Evolutionary conservation across 2,797 vertebrate species (phyloP).

Genomic region (Gallirallus australis): DNA sequence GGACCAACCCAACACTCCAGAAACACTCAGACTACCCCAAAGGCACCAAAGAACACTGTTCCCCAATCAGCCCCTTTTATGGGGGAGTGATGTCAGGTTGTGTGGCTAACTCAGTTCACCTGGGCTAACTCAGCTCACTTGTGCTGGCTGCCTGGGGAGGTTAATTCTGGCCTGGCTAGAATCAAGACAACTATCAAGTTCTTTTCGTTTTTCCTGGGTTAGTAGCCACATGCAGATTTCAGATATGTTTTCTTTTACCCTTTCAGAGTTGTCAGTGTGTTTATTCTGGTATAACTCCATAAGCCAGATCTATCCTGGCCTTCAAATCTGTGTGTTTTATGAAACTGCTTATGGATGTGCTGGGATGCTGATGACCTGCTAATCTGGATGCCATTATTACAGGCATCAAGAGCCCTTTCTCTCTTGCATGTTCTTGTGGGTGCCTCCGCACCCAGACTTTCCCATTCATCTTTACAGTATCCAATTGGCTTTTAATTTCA

Average conservation of each 20-base stretch:
- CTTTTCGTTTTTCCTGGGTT: accelerated
- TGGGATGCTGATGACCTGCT: neutral
- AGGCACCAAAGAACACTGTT: too few species aligned
- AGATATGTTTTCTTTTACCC: neutral
- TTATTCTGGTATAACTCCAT: too few species aligned
- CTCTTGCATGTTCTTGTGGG: neutral
- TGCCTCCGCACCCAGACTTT: neutral
- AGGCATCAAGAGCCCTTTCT: neutral
- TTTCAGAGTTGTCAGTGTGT: neutral
- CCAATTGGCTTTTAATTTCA: neutral
- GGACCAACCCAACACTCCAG: too few species aligned
- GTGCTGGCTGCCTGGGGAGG: too few species aligned
- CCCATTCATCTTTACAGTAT: neutral
- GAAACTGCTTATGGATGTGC: neutral
- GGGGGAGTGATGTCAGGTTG: too few species aligned
- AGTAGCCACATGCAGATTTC: neutral
- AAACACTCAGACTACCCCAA: too few species aligned
- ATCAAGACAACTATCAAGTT: neutral
- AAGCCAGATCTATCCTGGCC: neutral
- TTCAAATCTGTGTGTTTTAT: neutral
- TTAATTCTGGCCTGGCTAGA: too few species aligned
- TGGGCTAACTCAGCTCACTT: too few species aligned
- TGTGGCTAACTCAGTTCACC: too few species aligned
- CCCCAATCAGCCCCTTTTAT: too few species aligned
- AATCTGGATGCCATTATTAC: neutral